A percentile compares a stretch with the other conserved stretches of the same genome.
These are phyloP conservation scores for Cabera pusaria DNA, from an alignment of 2,888 invertebrate genomes.

Conservation along the genomic window DNA sequence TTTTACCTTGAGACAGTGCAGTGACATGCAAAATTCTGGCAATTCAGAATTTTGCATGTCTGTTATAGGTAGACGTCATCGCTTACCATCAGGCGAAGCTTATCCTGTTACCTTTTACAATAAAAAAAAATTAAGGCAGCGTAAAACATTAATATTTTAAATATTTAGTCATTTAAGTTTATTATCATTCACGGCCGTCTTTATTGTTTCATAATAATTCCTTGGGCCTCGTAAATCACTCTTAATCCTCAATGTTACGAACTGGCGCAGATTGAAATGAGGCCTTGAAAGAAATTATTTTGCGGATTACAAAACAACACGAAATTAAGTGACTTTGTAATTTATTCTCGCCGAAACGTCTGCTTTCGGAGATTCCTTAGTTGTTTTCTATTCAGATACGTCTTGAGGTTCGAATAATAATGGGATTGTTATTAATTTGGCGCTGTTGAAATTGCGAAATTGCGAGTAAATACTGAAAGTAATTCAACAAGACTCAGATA, in stretches of 20 bases:
- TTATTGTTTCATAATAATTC: constrained; percentile 47
- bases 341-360: constrained; percentile 55
- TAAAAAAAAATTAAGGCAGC: no score
- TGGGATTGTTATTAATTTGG: constrained; percentile 42
- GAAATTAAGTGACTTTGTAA: constrained; percentile 60
- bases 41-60: no score
- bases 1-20: no score
- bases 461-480: background rate
- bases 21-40: no score
- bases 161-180: constrained; percentile 8
- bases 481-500: background rate
- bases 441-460: constrained; percentile 21
- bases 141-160: no score
- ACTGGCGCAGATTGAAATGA: constrained; percentile 49
- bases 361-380: constrained; percentile 45
- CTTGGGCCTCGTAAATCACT: constrained; percentile 44
- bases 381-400: constrained; percentile 53
- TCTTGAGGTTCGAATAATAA: constrained; percentile 44
- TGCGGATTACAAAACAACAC: constrained; percentile 56
- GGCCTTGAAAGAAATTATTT: constrained; percentile 59
- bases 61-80: no score
- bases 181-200: constrained; percentile 35
- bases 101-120: no score
- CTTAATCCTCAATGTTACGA: constrained; percentile 43
- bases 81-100: no score